Percentiles rank a stretch among this genome's conserved stretches.
These are phyloP conservation scores for Aphelenchoides fujianensis DNA, from an alignment of 1,140 invertebrate species.

Conservation along the genomic window DNA sequence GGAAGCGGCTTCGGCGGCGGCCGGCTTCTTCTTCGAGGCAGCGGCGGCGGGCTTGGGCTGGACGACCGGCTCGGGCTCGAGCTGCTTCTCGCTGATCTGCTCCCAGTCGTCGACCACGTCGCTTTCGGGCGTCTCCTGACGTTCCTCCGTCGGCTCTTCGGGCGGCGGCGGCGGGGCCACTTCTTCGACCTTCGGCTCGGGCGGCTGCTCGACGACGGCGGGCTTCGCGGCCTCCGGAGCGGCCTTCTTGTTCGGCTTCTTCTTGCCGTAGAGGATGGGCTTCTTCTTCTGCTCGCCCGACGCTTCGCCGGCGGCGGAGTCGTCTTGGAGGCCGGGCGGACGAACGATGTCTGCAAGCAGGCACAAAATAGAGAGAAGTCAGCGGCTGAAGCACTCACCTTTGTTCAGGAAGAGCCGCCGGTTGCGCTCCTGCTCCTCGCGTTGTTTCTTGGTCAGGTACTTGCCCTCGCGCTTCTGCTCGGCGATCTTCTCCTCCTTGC, in stretches of 20 bases:
- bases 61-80: background rate
- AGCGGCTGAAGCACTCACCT: constrained; percentile 28
- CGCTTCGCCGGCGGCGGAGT: constrained; percentile 2
- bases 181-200: background rate
- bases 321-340: constrained; percentile 25
- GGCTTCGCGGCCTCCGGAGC: constrained; percentile 2
- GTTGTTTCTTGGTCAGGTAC: constrained; percentile 51
- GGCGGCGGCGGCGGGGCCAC: background rate
- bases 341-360: constrained; percentile 31
- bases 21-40: constrained; percentile 16
- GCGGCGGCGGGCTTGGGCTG: constrained; percentile 9
- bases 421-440: constrained; percentile 24
- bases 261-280: constrained; percentile 43
- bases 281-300: constrained; percentile 41
- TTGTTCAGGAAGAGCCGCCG: constrained; percentile 30
- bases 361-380: background rate
- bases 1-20: constrained; percentile 5
- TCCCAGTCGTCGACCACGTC: constrained; percentile 49
- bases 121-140: constrained; percentile 17
- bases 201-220: background rate
- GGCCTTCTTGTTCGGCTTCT: constrained; percentile 45
- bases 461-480: constrained; percentile 59
- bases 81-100: constrained; percentile 26
- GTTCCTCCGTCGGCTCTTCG: constrained; percentile 16
- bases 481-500: constrained; percentile 50